Evolutionary conservation across 2,113 vertebrate genomes (phyloP).

Genomic region (Penelope pileata): DNA sequence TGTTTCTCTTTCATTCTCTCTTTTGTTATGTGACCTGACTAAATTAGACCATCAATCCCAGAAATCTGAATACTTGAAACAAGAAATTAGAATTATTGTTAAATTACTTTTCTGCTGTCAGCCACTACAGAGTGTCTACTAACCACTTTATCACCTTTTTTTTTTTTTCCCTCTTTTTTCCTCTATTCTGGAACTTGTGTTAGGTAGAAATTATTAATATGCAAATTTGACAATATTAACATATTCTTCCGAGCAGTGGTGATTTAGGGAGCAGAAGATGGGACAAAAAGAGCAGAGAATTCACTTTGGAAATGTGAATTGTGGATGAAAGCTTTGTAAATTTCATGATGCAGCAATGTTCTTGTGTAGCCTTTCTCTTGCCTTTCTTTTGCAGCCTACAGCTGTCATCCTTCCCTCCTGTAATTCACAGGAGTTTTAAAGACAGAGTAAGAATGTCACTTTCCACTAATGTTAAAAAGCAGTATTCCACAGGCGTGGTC

Average conservation of each 20-base stretch:
- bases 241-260: background rate
- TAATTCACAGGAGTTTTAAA: background rate
- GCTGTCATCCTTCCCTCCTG: background rate
- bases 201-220: background rate
- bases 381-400: background rate
- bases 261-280: background rate
- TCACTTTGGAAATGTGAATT: background rate
- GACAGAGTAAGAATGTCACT: background rate
- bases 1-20: background rate
- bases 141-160: background rate
- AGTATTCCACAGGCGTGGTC: background rate
- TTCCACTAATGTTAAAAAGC: background rate
- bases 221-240: background rate
- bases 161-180: background rate
- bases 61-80: background rate
- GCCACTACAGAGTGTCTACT: background rate
- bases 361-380: background rate
- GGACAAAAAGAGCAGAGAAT: background rate
- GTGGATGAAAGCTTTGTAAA: background rate
- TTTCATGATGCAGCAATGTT: background rate
- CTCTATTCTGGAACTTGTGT: background rate
- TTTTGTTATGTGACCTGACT: background rate
- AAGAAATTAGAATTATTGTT: background rate
- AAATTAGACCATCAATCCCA: background rate
- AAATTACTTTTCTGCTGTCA: background rate